Base-by-base conservation (phyloP, 2,113 vertebrate species). In the Mugil cephalus region DNA sequence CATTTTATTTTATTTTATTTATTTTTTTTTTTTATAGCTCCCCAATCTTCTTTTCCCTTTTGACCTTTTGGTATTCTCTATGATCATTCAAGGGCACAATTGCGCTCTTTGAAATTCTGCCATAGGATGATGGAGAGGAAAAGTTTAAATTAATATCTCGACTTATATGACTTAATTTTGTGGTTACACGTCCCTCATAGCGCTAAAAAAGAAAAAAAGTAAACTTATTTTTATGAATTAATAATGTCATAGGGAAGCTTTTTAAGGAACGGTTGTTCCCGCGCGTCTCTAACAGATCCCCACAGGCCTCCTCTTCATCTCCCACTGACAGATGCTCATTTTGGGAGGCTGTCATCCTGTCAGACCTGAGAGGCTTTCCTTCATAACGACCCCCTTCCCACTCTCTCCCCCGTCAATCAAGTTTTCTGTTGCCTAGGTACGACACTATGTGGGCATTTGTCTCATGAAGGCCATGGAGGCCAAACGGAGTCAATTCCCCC, bases 301-400 rank as follows among this genome's bases (percentile, higher is more conserved):
- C 64, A 62, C 72, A 43, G 69, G 74, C 70, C 46, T 64, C 67
- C 67, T 78, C 71, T 80, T 85, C 82, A 87, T 89, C 84, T 84
- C 66, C 45, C 53, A 35, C 75, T 81, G 88, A 90, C 87, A 92
- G 88, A 67, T 87, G 83, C 89, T 90, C 91, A 91, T 92, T 92
- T 89, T 80, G 84, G 67, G 63, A 85, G 24, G 69, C 88, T 87
- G 87, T 89, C 89, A 90, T 82, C 38, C 82, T 90, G 87, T 90
- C 89, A 91, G 83, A 88, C 82, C 83, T 82, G 84, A 85, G 72
- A 84, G 85, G 69, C 84, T 87, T 85, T 83, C 70, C 80, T 73
- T 80, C 65, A 80, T 69, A 45, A 59, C 0, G 3, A 48, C 66
- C 81, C 73, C 72, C 75, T 64, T 77, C 62, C 63, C 70, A 48